These are phyloP conservation scores for Tanytarsus gracilentus DNA, from an alignment of 2,888 invertebrate genomes.

Conservation along the genomic window DNA sequence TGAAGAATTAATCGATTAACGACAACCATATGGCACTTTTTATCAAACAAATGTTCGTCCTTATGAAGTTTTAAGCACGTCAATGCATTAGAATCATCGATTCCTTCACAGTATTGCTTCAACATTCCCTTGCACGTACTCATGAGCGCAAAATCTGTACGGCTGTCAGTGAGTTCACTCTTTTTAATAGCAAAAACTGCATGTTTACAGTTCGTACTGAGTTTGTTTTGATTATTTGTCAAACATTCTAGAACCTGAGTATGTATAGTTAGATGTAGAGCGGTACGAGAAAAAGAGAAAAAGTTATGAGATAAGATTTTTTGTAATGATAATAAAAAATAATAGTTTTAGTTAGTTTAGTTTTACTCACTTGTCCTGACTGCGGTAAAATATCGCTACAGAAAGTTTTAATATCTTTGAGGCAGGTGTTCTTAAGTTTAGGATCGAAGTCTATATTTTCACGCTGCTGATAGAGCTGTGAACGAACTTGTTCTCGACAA, in stretches of 20 bases:
- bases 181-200: slow-evolving; percentile 76
- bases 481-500: slow-evolving; percentile 82
- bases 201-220: slow-evolving; percentile 64
- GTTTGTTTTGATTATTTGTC: slow-evolving; percentile 40
- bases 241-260: slow-evolving; percentile 19
- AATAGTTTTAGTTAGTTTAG: background rate
- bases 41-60: slow-evolving; percentile 68
- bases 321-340: no score
- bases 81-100: slow-evolving; percentile 58
- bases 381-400: slow-evolving; percentile 62
- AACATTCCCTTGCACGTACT: slow-evolving; percentile 81
- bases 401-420: slow-evolving; percentile 61
- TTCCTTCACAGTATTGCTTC: slow-evolving; percentile 69
- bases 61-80: slow-evolving; percentile 71
- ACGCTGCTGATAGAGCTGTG: slow-evolving; percentile 84
- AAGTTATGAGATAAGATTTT: background rate
- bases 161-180: slow-evolving; percentile 78
- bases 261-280: slow-evolving; percentile 60
- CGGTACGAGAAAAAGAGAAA: slow-evolving; percentile 50
- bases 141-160: slow-evolving; percentile 75
- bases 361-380: slow-evolving; percentile 47
- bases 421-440: slow-evolving; percentile 71
- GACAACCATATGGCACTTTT: slow-evolving; percentile 75
- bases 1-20: slow-evolving; percentile 82
- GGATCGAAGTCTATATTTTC: slow-evolving; percentile 84